Evolutionary conservation across 2,888 invertebrate genomes (phyloP).

Genomic region (Eudasyphora cyanicolor): DNA sequence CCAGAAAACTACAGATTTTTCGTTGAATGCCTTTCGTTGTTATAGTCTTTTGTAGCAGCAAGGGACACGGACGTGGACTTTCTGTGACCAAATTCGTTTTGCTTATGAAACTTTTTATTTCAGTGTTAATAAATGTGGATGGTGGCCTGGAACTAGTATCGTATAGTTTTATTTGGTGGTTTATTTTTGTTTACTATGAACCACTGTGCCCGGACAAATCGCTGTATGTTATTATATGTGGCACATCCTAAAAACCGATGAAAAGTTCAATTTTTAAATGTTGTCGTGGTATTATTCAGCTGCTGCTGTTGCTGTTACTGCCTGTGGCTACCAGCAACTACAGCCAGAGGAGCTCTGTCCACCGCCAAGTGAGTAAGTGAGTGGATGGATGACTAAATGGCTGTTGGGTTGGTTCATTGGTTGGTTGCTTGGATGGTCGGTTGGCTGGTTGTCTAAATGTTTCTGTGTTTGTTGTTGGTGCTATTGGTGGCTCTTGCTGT

Average conservation of each 20-base stretch:
- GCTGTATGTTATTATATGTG: neutral
- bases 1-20: too few relatives aligned
- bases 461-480: constrained; percentile 47
- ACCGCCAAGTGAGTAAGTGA: neutral
- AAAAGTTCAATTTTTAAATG: constrained; percentile 60
- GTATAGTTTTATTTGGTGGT: too few relatives aligned
- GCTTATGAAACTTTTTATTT: too few relatives aligned
- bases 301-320: constrained; percentile 41
- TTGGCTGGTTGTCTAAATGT: constrained; percentile 50
- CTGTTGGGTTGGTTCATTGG: constrained; percentile 52
- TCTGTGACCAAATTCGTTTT: too few relatives aligned
- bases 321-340: constrained; percentile 24
- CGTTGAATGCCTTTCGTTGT: too few relatives aligned
- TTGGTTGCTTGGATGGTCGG: constrained; percentile 38
- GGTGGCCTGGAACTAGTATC: too few relatives aligned
- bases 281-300: constrained; percentile 43
- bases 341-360: neutral
- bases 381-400: constrained; percentile 61
- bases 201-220: constrained; percentile 9
- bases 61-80: too few relatives aligned
- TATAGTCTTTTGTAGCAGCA: too few relatives aligned
- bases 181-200: too few relatives aligned
- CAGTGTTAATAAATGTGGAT: too few relatives aligned
- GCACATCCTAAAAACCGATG: constrained; percentile 43
- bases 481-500: constrained; percentile 18